Conservation (phyloP, 1,140 invertebrate species). For the Plutomurus gul region DNA sequence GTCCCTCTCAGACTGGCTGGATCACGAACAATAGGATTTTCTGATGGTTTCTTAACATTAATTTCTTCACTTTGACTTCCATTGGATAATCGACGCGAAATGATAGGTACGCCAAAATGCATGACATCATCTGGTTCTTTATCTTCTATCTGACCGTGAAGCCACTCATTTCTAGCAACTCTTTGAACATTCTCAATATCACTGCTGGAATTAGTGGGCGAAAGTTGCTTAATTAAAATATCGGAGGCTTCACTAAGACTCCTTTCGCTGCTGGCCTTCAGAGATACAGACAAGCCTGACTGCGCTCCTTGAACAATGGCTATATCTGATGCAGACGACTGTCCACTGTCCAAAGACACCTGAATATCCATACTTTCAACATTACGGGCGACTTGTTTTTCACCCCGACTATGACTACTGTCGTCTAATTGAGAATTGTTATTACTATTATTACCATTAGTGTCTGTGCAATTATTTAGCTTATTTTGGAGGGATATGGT, state of each 20-base stretch:
- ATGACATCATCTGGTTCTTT: neutral
- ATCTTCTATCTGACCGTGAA: neutral
- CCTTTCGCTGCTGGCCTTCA: neutral
- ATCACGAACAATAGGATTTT: neutral
- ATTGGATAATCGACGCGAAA: too few species aligned
- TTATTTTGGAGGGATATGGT: neutral
- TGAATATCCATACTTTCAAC: neutral
- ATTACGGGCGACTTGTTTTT: neutral
- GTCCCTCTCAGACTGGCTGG: neutral
- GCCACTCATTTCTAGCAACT: neutral
- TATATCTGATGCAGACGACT: neutral
- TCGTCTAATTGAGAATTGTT: neutral
- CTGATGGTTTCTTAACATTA: neutral
- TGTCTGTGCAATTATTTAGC: too few species aligned
- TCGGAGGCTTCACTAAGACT: slow-evolving; percentile 18
- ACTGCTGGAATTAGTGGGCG: neutral
- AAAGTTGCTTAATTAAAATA: neutral
- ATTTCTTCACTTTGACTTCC: neutral
- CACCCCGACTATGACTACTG: too few species aligned
- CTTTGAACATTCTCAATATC: neutral
- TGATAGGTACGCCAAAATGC: neutral
- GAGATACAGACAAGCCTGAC: too few species aligned
- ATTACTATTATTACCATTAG: neutral
- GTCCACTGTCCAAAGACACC: neutral
- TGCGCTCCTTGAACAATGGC: neutral